phyloP scores from a whole-genome alignment of 2,888 invertebrate genomes.

The Pantelozetes paolii region DNA sequence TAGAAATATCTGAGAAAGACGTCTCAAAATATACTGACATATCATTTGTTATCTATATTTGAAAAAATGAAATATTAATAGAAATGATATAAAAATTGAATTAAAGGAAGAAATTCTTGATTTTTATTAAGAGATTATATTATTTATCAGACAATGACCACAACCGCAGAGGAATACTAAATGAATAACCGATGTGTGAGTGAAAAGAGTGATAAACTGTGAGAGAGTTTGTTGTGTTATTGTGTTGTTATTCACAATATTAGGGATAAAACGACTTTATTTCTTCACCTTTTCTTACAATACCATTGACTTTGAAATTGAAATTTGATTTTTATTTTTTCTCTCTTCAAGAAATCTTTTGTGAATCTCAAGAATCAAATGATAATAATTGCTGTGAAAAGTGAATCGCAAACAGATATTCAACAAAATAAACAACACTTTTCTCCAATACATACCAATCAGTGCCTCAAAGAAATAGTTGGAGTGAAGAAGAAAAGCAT shows the following conservation, averaged over 20 bases:
- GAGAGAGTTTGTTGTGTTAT: not conserved
- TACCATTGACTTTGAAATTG: too few relatives aligned
- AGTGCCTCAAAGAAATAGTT: not conserved
- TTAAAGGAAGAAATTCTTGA: not conserved
- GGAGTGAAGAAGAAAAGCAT: too few relatives aligned
- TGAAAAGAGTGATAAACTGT: not conserved
- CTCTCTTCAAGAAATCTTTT: too few relatives aligned
- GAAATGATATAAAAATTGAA: not conserved
- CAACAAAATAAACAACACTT: conserved; percentile 26
- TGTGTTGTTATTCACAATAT: too few relatives aligned
- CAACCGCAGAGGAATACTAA: not conserved
- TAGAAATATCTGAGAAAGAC: not conserved
- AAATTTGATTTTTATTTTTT: too few relatives aligned
- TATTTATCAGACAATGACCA: conserved; percentile 14
- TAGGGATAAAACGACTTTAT: too few relatives aligned
- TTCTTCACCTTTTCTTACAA: too few relatives aligned
- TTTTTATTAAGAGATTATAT: not conserved
- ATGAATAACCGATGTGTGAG: not conserved
- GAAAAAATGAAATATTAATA: conserved; percentile 6
- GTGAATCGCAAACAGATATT: conserved; percentile 4
- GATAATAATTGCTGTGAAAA: not conserved
- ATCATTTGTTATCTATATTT: not conserved
- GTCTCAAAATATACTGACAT: not conserved
- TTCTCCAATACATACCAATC: not conserved
- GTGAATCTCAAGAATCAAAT: not conserved